Evolutionary conservation across 2,113 vertebrate species (phyloP).

Genomic region (Asarcornis scutulata): DNA sequence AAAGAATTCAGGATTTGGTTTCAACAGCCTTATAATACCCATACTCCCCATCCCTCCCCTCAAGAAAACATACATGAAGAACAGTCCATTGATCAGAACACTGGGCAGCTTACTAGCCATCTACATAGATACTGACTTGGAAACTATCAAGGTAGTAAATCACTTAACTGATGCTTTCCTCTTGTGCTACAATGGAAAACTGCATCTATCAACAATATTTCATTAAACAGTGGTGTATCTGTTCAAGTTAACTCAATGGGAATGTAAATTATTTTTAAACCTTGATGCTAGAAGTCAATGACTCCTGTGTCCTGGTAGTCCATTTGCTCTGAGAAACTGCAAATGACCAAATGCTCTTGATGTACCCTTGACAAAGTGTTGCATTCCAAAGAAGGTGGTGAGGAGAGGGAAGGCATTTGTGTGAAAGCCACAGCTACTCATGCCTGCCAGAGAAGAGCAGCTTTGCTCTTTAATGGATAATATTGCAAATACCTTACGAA

Average conservation of each 20-base stretch:
- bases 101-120: slow-evolving; percentile 24
- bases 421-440: slow-evolving; percentile 6
- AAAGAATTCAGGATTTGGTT: not conserved
- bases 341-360: slow-evolving; percentile 9
- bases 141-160: not conserved
- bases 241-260: not conserved
- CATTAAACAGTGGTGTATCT: not conserved
- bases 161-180: not conserved
- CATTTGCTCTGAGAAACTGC: not conserved
- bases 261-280: slow-evolving; percentile 10
- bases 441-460: not conserved
- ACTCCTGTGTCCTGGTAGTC: not conserved
- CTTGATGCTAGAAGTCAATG: not conserved
- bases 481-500: not conserved
- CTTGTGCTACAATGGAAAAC: not conserved
- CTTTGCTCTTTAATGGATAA: not conserved
- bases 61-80: not conserved
- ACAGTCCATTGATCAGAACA: slow-evolving; percentile 9
- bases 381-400: not conserved
- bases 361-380: not conserved
- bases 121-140: not conserved
- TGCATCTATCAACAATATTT: not conserved
- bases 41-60: too few species aligned
- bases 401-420: slow-evolving; percentile 1
- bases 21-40: not conserved